Percentiles rank a stretch among this genome's conserved stretches.
Conservation (phyloP, 2,797 vertebrate genomes). For the Labeo calbasu region DNA sequence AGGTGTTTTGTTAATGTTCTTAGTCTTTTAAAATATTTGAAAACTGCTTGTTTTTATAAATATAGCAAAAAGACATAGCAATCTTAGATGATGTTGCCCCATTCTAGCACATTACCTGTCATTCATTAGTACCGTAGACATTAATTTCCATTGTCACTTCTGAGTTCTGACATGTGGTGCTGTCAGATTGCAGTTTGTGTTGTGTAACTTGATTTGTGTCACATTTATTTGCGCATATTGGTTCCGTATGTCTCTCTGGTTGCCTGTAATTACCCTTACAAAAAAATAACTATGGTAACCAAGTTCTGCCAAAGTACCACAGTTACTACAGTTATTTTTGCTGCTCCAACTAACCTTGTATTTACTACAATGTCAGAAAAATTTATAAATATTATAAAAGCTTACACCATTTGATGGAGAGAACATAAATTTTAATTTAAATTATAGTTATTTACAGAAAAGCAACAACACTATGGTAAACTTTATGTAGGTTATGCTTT, state of each 20-base stretch:
- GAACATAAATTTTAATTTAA: background rate
- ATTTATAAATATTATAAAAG: background rate
- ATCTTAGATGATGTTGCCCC: background rate
- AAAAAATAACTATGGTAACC: conserved; percentile 6
- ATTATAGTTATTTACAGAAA: background rate
- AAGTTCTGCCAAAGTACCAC: background rate
- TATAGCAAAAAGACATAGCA: background rate
- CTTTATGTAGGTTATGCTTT: background rate
- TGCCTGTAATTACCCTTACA: conserved; percentile 20
- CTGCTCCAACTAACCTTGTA: background rate
- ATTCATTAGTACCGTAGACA: conserved; percentile 14
- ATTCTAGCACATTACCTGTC: background rate
- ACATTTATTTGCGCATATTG: background rate
- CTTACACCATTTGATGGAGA: background rate
- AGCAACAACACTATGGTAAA: background rate
- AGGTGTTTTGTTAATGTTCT: too few relatives aligned
- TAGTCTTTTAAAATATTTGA: background rate
- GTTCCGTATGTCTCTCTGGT: conserved; percentile 6
- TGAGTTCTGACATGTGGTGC: conserved; percentile 4
- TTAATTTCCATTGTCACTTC: background rate
- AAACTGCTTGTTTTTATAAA: background rate
- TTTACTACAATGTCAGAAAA: background rate
- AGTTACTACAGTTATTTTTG: background rate
- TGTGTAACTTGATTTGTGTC: conserved; percentile 16
- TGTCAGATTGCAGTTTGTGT: conserved; percentile 27